phyloP scores from a whole-genome alignment of 2,888 invertebrate species.

The Anorthoa munda region DNA sequence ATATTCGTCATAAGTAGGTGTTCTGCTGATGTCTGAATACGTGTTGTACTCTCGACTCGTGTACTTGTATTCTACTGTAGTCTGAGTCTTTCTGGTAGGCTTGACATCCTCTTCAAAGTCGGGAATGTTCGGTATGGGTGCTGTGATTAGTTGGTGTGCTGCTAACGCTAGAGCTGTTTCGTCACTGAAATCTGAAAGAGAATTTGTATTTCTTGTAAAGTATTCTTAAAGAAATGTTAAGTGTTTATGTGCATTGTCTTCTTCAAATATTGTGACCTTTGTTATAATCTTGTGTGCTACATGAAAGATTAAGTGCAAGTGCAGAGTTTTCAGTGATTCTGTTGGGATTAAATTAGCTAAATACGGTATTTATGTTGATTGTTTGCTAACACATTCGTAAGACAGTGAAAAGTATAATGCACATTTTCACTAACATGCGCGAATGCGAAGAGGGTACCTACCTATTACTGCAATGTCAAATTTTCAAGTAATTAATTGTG shows the following conservation, averaged over 20 bases:
- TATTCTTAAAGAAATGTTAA: conserved; percentile 7
- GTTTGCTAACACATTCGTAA: neutral
- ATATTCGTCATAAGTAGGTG: conserved; percentile 72
- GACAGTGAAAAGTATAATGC: neutral
- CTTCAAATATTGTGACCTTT: no score
- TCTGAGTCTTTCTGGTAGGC: conserved; percentile 74
- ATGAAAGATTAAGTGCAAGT: neutral
- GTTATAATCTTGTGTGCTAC: neutral
- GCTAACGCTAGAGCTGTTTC: conserved; percentile 88
- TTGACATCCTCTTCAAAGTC: conserved; percentile 77
- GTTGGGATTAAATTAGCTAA: neutral
- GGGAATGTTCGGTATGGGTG: conserved; percentile 83
- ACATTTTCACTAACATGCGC: no score
- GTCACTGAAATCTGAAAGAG: conserved; percentile 79
- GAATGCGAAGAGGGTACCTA: no score
- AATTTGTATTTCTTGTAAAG: conserved; percentile 23
- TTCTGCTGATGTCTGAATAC: conserved; percentile 70
- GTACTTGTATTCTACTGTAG: conserved; percentile 81
- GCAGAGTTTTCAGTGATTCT: neutral
- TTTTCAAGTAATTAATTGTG: no score
- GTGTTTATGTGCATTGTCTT: neutral
- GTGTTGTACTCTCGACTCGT: conserved; percentile 79
- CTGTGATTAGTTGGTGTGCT: conserved; percentile 86
- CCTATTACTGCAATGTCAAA: no score
- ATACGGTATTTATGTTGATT: neutral